These are phyloP conservation scores for Muntiacus reevesi DNA, from an alignment of 2,113 vertebrate genomes.

Conservation along the genomic window DNA sequence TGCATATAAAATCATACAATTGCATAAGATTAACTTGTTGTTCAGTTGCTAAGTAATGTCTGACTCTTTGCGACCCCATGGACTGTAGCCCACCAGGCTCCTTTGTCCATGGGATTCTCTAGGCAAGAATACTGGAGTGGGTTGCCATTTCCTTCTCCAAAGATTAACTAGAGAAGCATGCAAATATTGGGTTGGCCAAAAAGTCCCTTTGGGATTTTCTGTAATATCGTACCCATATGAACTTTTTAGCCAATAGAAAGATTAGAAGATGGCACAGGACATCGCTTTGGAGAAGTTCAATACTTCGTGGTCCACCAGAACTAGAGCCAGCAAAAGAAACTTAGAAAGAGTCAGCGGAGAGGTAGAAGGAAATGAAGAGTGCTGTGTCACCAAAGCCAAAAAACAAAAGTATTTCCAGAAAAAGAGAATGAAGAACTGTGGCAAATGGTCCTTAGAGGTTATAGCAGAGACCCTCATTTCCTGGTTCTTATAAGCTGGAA, in stretches of 20 bases:
- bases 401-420: neutral
- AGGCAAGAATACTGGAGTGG: neutral
- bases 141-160: neutral
- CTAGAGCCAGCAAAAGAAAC: neutral
- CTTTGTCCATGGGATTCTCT: neutral
- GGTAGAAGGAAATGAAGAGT: neutral
- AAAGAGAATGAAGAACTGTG: neutral
- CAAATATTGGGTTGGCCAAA: neutral
- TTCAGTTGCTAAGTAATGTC: neutral
- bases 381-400: neutral
- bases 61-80: neutral
- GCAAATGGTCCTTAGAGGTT: neutral
- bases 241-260: neutral
- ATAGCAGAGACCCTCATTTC: neutral
- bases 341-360: neutral
- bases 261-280: neutral
- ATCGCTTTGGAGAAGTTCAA: neutral
- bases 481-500: neutral
- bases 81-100: neutral
- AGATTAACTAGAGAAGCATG: neutral
- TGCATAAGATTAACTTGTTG: neutral
- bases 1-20: neutral
- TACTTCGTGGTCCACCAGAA: neutral
- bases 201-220: neutral
- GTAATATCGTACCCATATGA: neutral